Conservation (phyloP, 2,888 invertebrate genomes). For the Polydrusus pterygomalis region DNA sequence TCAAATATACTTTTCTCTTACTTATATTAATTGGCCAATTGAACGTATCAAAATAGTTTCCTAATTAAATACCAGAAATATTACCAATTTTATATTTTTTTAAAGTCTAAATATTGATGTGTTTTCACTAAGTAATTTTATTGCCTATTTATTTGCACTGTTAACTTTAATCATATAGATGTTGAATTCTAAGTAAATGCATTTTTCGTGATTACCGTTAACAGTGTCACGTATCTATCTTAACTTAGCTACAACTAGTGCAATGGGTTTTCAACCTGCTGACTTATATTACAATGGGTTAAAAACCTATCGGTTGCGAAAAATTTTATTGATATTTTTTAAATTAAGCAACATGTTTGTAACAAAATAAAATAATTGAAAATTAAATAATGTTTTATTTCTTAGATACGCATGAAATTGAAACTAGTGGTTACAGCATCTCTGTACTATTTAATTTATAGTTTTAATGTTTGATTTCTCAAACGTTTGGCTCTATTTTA, state of each 20-base stretch:
- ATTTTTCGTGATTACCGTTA: conserved; percentile 12
- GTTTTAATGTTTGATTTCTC: no score
- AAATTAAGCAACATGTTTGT: conserved; percentile 49
- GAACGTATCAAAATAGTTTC: no score
- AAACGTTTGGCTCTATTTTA: no score
- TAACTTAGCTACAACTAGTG: conserved; percentile 38
- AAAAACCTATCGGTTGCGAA: conserved; percentile 30
- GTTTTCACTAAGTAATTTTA: conserved; percentile 25
- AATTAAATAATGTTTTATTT: conserved; percentile 36
- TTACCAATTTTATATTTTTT: conserved; percentile 14
- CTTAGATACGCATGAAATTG: not conserved
- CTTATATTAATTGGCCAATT: no score
- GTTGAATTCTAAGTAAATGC: not conserved
- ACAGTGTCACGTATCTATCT: conserved; percentile 8
- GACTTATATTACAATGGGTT: conserved; percentile 22
- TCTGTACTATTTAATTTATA: no score
- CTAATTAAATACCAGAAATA: conserved; percentile 4
- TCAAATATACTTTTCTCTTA: no score
- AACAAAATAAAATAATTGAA: conserved; percentile 43
- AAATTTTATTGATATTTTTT: conserved; percentile 50
- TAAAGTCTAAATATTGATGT: conserved; percentile 13
- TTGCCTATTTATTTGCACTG: conserved; percentile 18
- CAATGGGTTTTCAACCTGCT: conserved; percentile 43
- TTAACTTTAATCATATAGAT: conserved; percentile 9
- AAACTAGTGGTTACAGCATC: no score